Base-by-base conservation (phyloP, 1,140 invertebrate genomes). In the Drosophila paulistorum region DNA sequence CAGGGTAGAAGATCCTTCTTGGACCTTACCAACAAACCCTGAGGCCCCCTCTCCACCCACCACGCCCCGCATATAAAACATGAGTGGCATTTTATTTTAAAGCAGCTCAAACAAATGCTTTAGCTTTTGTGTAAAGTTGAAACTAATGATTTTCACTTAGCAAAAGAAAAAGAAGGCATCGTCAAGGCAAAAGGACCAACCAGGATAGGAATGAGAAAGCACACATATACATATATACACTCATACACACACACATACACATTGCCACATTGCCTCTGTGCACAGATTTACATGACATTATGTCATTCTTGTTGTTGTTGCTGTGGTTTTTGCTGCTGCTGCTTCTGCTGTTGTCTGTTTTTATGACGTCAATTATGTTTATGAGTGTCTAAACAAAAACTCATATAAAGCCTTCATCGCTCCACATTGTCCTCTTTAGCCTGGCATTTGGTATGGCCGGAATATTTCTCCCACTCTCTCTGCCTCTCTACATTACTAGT, bases 311-410 rank as follows among this genome's bases (percentile, higher is more conserved):
- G 41, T 59, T 35, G 59, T 64, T 63, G 14, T 11, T 51, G 45
- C 17, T 20, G 37, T 13, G 10, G 3, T 23, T 20, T 17, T 20
- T 51, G 9, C 42, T 45, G 17, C 39, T 41, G 11, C 57, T 39
- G 51, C 30, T 62, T 30, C 41, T 68, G 41, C 30, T 64, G 59
- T 76, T 80, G 81, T 85, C 81, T 87, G 76, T 86, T 83, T 87
- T 87, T 87, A 87, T 87, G 83, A 87, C 83, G 83, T 87, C 83
- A 87, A 87, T 87, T 87, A 87, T 87, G 83, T 87, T 87, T 87
- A 87, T 87, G 83, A 87, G 85, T 89, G 83, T 87, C 83, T 87
- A 87, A 87, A 87, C 83, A 87, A 87, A 85, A 87, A 87, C 76
- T 87, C 81, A 33, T 67, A 87, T 80, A 87, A 79, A 83, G 83